Evolutionary conservation across 2,797 vertebrate genomes (phyloP).

Genomic region (Dromococcyx pavoninus): DNA sequence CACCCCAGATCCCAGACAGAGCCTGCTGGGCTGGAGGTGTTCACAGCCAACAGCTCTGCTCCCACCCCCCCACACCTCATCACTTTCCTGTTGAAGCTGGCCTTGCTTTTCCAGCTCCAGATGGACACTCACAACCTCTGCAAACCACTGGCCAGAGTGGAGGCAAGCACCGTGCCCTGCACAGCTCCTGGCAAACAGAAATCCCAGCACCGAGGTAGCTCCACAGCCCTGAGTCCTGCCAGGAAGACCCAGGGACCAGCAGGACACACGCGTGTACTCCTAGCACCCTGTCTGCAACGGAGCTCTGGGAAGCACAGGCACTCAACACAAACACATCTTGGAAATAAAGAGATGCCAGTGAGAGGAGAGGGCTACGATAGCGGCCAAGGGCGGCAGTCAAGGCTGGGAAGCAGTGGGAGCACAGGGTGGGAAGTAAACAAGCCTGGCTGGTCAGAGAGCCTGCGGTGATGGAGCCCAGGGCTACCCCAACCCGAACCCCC

Average conservation of each 20-base stretch:
- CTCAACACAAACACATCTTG: accelerated
- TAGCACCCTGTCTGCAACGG: neutral
- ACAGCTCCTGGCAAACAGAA: neutral
- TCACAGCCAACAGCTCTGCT: neutral
- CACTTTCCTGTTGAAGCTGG: accelerated
- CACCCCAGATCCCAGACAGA: neutral
- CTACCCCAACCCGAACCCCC: neutral
- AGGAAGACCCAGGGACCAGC: no score
- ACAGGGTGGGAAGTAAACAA: neutral
- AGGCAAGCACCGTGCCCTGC: neutral
- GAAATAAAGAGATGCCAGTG: neutral
- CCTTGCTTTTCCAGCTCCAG: neutral
- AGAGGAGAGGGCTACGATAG: neutral
- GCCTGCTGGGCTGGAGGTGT: no score
- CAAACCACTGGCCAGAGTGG: no score
- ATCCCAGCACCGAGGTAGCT: neutral
- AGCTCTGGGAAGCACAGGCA: neutral
- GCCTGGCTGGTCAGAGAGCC: neutral
- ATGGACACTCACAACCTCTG: neutral
- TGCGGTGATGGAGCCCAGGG: accelerated
- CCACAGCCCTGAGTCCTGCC: neutral
- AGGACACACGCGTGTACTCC: neutral
- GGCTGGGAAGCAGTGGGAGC: neutral
- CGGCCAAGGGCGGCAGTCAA: neutral
- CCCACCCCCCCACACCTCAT: accelerated